Conservation (phyloP, 1,140 invertebrate species). For the Battus philenor region DNA sequence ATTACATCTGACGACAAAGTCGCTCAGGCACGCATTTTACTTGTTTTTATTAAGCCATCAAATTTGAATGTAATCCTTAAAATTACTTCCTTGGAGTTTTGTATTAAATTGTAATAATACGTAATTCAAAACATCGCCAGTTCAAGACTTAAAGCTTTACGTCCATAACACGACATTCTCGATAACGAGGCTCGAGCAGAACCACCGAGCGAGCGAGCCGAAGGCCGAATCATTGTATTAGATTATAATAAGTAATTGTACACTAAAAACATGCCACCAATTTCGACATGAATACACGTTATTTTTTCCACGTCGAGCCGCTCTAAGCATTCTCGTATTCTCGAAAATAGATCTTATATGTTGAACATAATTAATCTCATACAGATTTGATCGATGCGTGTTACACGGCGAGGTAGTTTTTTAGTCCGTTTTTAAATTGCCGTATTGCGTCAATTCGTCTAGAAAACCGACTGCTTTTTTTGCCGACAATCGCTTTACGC, state of each 20-base stretch:
- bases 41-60: no score
- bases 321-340: conserved; percentile 64
- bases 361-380: conserved; percentile 70
- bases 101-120: no score
- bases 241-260: conserved; percentile 69
- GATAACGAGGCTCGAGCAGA: not conserved
- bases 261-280: conserved; percentile 49
- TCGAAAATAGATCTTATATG: conserved; percentile 69
- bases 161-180: conserved; percentile 5
- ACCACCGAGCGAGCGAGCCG: not conserved
- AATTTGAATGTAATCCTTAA: no score
- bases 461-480: conserved; percentile 52
- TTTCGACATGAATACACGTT: conserved; percentile 62
- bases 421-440: conserved; percentile 64
- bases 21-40: no score
- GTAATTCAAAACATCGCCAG: no score
- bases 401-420: conserved; percentile 30
- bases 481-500: conserved; percentile 44
- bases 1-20: no score
- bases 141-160: not conserved
- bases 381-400: conserved; percentile 66
- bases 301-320: conserved; percentile 43
- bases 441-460: conserved; percentile 59
- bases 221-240: conserved; percentile 34
- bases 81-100: no score